Evolutionary conservation across 2,797 vertebrate genomes (phyloP), one percentile per base, ranked within the genome.

Genomic region (Pyrocephalus nanus): DNA sequence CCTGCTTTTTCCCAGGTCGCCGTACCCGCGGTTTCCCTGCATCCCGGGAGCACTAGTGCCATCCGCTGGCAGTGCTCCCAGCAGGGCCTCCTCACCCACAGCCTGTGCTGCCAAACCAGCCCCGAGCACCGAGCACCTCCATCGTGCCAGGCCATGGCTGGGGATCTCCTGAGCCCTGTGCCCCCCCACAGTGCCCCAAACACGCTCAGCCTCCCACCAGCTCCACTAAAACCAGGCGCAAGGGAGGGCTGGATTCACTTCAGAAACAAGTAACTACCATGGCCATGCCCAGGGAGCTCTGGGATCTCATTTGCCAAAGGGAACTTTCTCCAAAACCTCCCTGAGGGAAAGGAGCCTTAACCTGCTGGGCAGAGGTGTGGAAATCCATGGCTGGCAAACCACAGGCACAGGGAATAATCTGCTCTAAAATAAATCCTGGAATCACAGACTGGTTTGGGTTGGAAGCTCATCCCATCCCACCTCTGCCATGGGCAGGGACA

Each of bases 1-100:
- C 19, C 75, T 16, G 21, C 70, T 23, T 9, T 21, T 36, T 8
- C 27, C 67, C 32, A n/a, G 32, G 36, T 50, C 18, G 11, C n/a
- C 1, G 26, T 0, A 14, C 12, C 26, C 15, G 27, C 30, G 15
- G 8, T 3, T 58, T 21, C 12, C 4, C 45, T 13, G n/a, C 50
- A 53, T 36, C 21, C 9, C 0, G 21, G 86, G 89, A 92, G 92
- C 94, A 62, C 78, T 21, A 51, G 93, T 93, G 96, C 96, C 96
- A 85, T 95, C 73, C 81, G 0, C 95, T 91, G 95, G 94, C 7
- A 4, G 40, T 2, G 27, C 75, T 82, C 64, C 64, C 42, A 0
- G 3, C 71, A 22, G 73, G 15, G 40, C 61, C 76, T 67, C 60
- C 51, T 40, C 34, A 2, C 36, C 36, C 36, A 9, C 54, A 30